Base-by-base conservation (phyloP, 2,888 invertebrate genomes). In the Ormia ochracea region DNA sequence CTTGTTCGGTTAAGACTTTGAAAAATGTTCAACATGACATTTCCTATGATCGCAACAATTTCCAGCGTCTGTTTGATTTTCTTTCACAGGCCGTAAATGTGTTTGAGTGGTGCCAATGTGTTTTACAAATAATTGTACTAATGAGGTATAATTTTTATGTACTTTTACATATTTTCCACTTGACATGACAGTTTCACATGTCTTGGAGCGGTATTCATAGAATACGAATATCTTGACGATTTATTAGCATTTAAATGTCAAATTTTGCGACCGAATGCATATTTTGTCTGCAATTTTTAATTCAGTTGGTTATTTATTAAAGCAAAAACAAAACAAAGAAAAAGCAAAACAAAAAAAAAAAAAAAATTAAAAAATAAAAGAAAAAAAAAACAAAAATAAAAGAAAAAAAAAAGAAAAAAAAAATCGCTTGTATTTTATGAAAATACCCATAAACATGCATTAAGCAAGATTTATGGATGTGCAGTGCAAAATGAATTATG, bases 181-280 rank as follows among this genome's bases (percentile, higher is more conserved):
- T 48, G n/a, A 41, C 38, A 59, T 50, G 58, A 74, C 56, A 74
- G 14, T 63, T 56, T 68, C 43, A 45, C 9, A 63, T 54, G 56
- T 58, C 63, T 43, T 19, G 38, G 3, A 7, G n/a, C n/a, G 19
- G 21, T 45, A 52, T 75, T 65, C 4, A 59, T 33, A 33, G 54
- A 52, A 70, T 45, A 70, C 52, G 12, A 74, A 59, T 77, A 73
- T 69, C 69, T 73, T 65, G 21, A 56, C 77, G 58, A 83, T 82
- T 83, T 82, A 83, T 83, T 78, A 73, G 81, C 81, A 73, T 83
- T 83, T 83, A 82, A 83, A 81, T 82, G 83, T 82, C 82, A 83
- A 74, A 82, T 83, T 81, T 82, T 72, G 69, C 77, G 75, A 77
- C 45, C 75, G 72, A 81, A 63, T 81, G 80, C 79, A 82, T 81